Base-by-base conservation (phyloP, 2,888 invertebrate species). In the Aleiodes testaceus region DNA sequence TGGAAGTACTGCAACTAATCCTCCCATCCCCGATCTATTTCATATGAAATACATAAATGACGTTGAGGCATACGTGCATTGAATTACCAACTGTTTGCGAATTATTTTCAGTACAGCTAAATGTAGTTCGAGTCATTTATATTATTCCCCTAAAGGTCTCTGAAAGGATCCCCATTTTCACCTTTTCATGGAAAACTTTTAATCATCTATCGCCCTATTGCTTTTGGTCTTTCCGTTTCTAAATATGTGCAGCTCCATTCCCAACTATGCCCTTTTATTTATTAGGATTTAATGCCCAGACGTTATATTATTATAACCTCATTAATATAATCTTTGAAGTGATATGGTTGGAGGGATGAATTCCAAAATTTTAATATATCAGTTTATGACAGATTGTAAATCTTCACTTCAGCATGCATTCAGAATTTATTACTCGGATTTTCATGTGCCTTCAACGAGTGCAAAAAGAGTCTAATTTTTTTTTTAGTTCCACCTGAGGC, bases 61-160 rank as follows among this genome's bases (percentile, higher is more conserved):
- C 9, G 59, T 36, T 7, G 18, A 36, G 59, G 59, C 36, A 55
- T 47, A 20, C 42, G 45, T 47, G 66, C 72, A 75, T 74, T 73
- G 68, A 74, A 75, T 74, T 67, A 67, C 75, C 74, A 77, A 77
- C 77, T 77, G 77, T 77, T 77, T 74, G 75, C 75, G 67, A 75
- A 75, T 75, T 74, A 68, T 68, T 63, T 42, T 69, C 74, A 74
- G 66, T 72, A 65, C 72, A 70, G 70, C 55, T 3, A 30, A 61
- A 47, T 68, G 47, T 72, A 52, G 65, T 72, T 68, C 69, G 73
- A 72, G 67, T 71, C 71, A 75, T 72, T 72, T 73, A 73, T 70
- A 16, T 26, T 7, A 30, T 66, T 14, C 49, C 64, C 42, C 36
- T 36, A 42, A 26, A 12, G 16, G 2, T 16, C 14, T 49, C 16